Base-by-base conservation (phyloP, 2,888 invertebrate species). In the Diplazon laetatorius region DNA sequence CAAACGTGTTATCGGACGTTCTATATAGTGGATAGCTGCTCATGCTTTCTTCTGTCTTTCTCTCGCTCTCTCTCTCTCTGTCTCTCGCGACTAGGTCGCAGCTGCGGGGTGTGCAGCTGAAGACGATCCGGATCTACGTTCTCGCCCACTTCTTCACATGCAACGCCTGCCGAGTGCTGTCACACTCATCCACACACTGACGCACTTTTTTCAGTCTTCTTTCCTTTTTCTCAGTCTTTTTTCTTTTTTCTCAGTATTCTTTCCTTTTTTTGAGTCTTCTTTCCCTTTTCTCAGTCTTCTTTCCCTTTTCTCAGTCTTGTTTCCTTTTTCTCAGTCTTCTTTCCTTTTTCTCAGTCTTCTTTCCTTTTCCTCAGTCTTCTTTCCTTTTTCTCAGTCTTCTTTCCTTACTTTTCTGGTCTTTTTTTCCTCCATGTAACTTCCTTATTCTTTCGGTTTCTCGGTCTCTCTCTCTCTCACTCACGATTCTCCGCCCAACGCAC, bases 1-100 rank as follows among this genome's bases (percentile, higher is more conserved):
- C 73, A 72, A 83, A 82, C 81, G 81, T 30, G 30, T 55, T 82
- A 82, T 78, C 81, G 83, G 59, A 63, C 60, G 69, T 78, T 75
- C 75, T 62, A 74, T 74, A 68, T 68, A 78, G 71, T 62, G 16
- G 39, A n/a, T n/a, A n/a, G 50, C 46, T 37, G 62, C 48, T 72
- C 68, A 55, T 69, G 68, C 74, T 78, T 70, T 78, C 74, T 37
- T n/a, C n/a, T n/a, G n/a, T n/a, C n/a, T 30, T 6, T 6, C 30
- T 30, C 39, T 72, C 68, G 52, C 62, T 60, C 78, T 78, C 74
- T 78, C 74, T 39, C 48, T 72, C 62, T 52, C 63, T 55, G 74
- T 78, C 74, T 78, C 74, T 25, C 42, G 60, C 57, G 65, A 70
- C 66, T 70, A 6, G 55, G 60, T 30, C 39, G 44, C 69, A 66